Conservation (phyloP, 2,888 invertebrate genomes). For the Hetaerina titia region DNA sequence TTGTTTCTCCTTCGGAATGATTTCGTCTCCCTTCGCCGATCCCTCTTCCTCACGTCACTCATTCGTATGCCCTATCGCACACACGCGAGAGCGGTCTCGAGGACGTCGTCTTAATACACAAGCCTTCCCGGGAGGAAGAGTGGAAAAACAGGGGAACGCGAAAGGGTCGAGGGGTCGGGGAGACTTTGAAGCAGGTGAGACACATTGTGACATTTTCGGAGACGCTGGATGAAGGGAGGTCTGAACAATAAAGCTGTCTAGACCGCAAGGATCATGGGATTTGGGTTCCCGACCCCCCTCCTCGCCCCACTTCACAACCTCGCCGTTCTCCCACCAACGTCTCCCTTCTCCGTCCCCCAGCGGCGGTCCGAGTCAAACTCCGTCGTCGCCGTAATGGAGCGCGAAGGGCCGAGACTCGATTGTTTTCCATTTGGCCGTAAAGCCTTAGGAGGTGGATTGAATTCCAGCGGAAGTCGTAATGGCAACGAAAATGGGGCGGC, state of each 20-base stretch:
- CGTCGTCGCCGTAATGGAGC: not conserved
- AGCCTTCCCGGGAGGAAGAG: too few species aligned
- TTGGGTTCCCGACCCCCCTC: not conserved
- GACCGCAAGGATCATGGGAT: not conserved
- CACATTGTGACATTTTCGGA: too few species aligned
- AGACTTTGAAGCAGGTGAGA: too few species aligned
- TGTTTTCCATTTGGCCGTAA: constrained; percentile 11
- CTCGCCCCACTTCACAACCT: not conserved
- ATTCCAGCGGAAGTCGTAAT: constrained; percentile 5
- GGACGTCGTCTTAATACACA: too few species aligned
- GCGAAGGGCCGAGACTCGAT: not conserved
- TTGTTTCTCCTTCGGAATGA: not conserved
- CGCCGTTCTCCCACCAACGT: not conserved
- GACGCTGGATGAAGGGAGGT: not conserved
- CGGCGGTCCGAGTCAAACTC: too few species aligned
- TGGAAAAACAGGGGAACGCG: too few species aligned
- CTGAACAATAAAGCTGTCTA: not conserved
- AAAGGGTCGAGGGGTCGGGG: too few species aligned
- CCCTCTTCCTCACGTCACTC: not conserved
- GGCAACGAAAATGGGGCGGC: not conserved
- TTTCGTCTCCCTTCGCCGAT: not conserved
- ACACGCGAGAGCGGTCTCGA: too few species aligned
- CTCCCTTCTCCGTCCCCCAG: too few species aligned
- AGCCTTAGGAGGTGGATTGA: not conserved
- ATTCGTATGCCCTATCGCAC: not conserved